Evolutionary conservation across 2,113 vertebrate species (phyloP).

Genomic region (Trogon surrucura): DNA sequence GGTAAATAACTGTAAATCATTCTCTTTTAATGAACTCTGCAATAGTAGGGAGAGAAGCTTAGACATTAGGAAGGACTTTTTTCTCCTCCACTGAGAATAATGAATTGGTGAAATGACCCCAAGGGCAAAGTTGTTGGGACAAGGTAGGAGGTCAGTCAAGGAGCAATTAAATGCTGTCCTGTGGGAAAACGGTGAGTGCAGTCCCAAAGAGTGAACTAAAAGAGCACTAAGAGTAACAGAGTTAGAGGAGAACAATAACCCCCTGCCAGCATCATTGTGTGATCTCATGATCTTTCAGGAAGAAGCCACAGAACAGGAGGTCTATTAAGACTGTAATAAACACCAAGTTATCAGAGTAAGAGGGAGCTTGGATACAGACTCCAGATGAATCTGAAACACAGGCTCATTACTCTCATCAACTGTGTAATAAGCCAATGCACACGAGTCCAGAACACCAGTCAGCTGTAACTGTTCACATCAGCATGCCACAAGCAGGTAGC

Average conservation of each 20-base stretch:
- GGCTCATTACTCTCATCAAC: constrained; percentile 20
- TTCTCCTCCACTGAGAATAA: constrained; percentile 39
- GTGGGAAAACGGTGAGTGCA: constrained; percentile 31
- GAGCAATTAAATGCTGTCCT: constrained; percentile 68
- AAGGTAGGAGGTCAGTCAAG: constrained; percentile 70
- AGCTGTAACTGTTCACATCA: not conserved
- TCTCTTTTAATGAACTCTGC: constrained; percentile 4
- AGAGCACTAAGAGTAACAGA: not conserved
- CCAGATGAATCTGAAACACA: constrained; percentile 23
- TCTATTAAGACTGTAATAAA: constrained; percentile 41
- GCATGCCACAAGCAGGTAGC: not conserved
- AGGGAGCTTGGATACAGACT: constrained; percentile 17
- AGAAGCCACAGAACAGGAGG: constrained; percentile 9
- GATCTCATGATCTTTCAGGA: not conserved
- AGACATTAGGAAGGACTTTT: not conserved
- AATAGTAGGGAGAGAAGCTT: constrained; percentile 26
- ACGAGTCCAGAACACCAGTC: not conserved
- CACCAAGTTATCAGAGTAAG: constrained; percentile 19
- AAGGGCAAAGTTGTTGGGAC: constrained; percentile 71
- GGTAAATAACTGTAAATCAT: constrained; percentile 14
- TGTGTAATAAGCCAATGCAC: not conserved
- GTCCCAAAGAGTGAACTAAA: not conserved
- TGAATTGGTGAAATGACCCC: constrained; percentile 61
- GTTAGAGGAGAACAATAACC: not conserved
- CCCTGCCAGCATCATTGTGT: not conserved